phyloP scores from a whole-genome alignment of 2,888 invertebrate species.

The Drosophila peninsularis region DNA sequence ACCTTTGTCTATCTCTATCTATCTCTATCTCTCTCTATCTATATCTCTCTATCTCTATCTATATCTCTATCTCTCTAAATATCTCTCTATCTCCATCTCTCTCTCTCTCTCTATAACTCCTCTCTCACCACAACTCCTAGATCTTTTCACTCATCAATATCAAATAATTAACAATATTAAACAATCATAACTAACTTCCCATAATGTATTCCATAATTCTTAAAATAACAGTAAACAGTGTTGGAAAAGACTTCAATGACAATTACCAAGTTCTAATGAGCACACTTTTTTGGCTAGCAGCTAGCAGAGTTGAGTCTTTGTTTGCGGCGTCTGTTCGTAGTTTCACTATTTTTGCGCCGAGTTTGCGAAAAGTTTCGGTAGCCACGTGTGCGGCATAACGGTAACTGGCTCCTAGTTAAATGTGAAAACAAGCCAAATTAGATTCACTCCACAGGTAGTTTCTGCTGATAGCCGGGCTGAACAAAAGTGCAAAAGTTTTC shows the following conservation, averaged over 20 bases:
- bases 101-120: not conserved
- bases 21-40: not conserved
- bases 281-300: not conserved
- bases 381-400: constrained; percentile 13
- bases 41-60: not conserved
- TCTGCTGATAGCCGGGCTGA: constrained; percentile 16
- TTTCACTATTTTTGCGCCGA: not conserved
- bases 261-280: not conserved
- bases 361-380: constrained; percentile 16
- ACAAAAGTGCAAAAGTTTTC: constrained; percentile 34
- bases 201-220: not conserved
- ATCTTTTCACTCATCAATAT: no score
- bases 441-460: constrained; percentile 49
- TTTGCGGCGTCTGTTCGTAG: not conserved
- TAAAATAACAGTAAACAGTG: no score
- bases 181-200: no score
- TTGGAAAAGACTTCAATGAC: no score
- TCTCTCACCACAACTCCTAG: no score
- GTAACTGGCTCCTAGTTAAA: constrained; percentile 22
- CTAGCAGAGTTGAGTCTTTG: not conserved
- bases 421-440: constrained; percentile 35
- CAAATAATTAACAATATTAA: no score
- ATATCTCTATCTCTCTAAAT: no score
- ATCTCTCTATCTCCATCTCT: not conserved
- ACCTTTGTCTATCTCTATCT: not conserved